Evolutionary conservation across 2,797 vertebrate species (phyloP).

Genomic region (Staurois parvus): DNA sequence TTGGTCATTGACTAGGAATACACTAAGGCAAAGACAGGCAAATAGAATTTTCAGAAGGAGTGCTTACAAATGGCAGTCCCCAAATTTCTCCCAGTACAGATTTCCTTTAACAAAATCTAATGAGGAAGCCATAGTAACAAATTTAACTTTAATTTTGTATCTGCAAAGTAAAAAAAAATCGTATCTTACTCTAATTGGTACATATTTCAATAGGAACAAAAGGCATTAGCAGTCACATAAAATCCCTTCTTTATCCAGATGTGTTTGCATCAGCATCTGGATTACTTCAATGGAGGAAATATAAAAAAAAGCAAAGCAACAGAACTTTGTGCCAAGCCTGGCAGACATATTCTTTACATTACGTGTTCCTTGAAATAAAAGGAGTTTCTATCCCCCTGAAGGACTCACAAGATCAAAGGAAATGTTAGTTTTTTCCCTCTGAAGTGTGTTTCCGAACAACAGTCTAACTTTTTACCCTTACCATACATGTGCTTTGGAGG

Average conservation of each 20-base stretch:
- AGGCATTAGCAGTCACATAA: slow-evolving; percentile 4
- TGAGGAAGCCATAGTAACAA: too few species aligned
- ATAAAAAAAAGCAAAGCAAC: slow-evolving; percentile 41
- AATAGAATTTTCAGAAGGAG: too few species aligned
- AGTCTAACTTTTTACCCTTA: neutral
- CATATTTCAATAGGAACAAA: slow-evolving; percentile 19
- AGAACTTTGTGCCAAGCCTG: slow-evolving; percentile 51
- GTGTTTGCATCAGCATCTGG: slow-evolving; percentile 51
- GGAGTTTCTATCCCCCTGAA: slow-evolving; percentile 27
- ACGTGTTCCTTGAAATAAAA: slow-evolving; percentile 48
- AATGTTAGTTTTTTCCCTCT: neutral
- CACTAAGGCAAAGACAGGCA: too few species aligned
- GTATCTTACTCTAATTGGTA: slow-evolving; percentile 10
- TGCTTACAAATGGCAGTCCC: too few species aligned
- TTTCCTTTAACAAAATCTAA: too few species aligned
- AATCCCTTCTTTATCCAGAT: slow-evolving; percentile 44
- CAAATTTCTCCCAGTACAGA: too few species aligned
- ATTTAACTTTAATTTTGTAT: too few species aligned
- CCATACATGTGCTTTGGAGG: neutral
- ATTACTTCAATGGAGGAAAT: slow-evolving; percentile 50
- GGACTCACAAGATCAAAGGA: slow-evolving; percentile 41
- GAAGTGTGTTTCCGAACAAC: neutral
- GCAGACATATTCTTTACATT: slow-evolving; percentile 57
- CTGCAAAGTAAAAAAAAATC: neutral
- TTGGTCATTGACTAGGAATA: too few species aligned